phyloP scores from a whole-genome alignment of 2,888 invertebrate genomes.

The Hybos culiciformis region DNA sequence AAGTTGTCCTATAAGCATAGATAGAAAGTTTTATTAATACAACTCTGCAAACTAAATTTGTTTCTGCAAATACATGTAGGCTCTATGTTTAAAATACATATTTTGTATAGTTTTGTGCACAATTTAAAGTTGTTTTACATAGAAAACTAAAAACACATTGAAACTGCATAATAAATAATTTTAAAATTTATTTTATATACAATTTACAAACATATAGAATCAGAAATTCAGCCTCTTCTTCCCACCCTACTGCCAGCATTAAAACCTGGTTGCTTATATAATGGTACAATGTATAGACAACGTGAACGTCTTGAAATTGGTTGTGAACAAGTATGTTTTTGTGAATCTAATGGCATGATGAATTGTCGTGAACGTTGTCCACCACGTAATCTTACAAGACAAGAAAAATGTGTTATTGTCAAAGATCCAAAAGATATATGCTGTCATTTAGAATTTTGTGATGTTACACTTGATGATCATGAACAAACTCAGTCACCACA shows the following conservation, averaged over 20 bases:
- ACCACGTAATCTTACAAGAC: slow-evolving; percentile 40
- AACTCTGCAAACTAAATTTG: too few relatives aligned
- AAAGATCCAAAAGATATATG: slow-evolving; percentile 72
- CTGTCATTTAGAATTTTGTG: slow-evolving; percentile 74
- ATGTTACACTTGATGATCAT: slow-evolving; percentile 66
- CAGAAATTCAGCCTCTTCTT: background rate
- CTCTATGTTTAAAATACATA: too few relatives aligned
- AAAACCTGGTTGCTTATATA: slow-evolving; percentile 31
- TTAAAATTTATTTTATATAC: too few relatives aligned
- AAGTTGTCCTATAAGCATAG: too few relatives aligned
- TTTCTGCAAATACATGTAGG: too few relatives aligned
- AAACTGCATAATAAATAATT: too few relatives aligned
- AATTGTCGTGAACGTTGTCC: slow-evolving; percentile 61
- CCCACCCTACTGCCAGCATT: background rate
- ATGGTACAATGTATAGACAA: slow-evolving; percentile 51
- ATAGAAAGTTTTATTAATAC: too few relatives aligned
- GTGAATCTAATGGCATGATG: slow-evolving; percentile 56
- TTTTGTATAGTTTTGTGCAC: too few relatives aligned
- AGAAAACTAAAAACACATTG: too few relatives aligned
- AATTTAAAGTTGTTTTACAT: too few relatives aligned
- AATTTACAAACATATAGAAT: too few relatives aligned
- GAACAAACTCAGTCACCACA: slow-evolving; percentile 38
- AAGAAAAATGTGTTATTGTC: slow-evolving; percentile 66
- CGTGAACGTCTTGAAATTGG: slow-evolving; percentile 64
- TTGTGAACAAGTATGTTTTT: slow-evolving; percentile 66